Evolutionary conservation across 53 echinoderm and acorn worm species (phyloP).

Genomic region (Glandiceps talaboti): DNA sequence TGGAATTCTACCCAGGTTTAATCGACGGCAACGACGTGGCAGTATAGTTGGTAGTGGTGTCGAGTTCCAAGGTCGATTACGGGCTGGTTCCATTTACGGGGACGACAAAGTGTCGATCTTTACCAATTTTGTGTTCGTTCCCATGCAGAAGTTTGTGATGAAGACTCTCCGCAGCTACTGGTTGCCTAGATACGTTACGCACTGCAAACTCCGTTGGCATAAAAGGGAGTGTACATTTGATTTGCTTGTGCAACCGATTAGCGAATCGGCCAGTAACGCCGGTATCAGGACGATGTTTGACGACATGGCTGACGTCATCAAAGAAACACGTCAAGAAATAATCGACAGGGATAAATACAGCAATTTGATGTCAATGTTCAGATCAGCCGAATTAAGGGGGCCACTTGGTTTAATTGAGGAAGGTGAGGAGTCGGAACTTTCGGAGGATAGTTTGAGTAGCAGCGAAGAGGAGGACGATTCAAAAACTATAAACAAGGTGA

Average conservation of each 20-base stretch:
- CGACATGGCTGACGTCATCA: slow-evolving; percentile 11
- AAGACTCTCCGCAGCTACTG: slow-evolving; percentile 83
- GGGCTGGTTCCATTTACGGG: slow-evolving; percentile 31
- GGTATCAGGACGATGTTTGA: slow-evolving; percentile 21
- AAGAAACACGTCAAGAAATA: not conserved
- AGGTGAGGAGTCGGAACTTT: not conserved
- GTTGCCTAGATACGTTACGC: slow-evolving; percentile 76
- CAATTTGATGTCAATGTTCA: slow-evolving; percentile 94
- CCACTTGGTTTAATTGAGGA: not conserved
- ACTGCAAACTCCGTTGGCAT: slow-evolving; percentile 37
- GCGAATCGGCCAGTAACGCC: not conserved
- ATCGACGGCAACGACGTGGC: not conserved
- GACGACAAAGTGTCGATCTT: slow-evolving; percentile 20
- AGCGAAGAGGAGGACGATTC: slow-evolving; percentile 77
- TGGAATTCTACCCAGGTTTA: too few species aligned
- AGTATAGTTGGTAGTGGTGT: slow-evolving; percentile 31
- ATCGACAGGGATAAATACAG: slow-evolving; percentile 45
- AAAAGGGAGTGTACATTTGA: not conserved
- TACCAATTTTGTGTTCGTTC: slow-evolving; percentile 16
- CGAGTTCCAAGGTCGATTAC: slow-evolving; percentile 27
- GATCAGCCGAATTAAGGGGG: slow-evolving; percentile 50
- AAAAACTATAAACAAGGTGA: slow-evolving; percentile 17
- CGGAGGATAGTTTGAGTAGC: slow-evolving; percentile 22
- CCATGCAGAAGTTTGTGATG: slow-evolving; percentile 45
- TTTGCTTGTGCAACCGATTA: not conserved